phyloP scores from a whole-genome alignment of 2,113 vertebrate species.

The Sinosuthora webbiana region DNA sequence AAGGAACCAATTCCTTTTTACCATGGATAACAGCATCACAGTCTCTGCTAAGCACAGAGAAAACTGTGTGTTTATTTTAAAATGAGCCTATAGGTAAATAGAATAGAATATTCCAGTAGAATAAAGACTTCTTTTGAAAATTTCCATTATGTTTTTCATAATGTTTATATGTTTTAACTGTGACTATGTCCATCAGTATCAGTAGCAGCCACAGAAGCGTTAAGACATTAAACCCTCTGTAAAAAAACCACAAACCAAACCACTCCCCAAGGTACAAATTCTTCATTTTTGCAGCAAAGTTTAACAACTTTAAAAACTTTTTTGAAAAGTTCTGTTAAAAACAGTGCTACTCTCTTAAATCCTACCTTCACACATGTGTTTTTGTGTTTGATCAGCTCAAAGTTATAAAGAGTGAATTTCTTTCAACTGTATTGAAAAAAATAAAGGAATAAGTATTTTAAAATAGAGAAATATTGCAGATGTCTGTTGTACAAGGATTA shows the following conservation, averaged over 20 bases:
- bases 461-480: background rate
- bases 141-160: background rate
- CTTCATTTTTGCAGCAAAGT: background rate
- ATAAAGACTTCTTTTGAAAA: background rate
- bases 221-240: background rate
- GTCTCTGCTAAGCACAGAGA: background rate
- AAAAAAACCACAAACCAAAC: background rate
- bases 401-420: background rate
- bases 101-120: background rate
- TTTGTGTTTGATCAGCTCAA: background rate
- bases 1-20: background rate
- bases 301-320: background rate
- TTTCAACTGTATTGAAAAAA: background rate
- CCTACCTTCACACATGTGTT: background rate
- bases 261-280: background rate
- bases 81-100: background rate
- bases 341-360: background rate
- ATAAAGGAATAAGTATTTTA: background rate
- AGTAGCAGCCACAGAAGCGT: background rate
- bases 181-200: background rate
- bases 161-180: background rate
- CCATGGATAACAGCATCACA: fast-evolving
- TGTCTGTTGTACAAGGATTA: background rate
- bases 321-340: background rate
- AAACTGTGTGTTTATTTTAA: background rate